These are phyloP conservation scores for Limanda limanda DNA, from an alignment of 2,113 vertebrate species.

Conservation along the genomic window DNA sequence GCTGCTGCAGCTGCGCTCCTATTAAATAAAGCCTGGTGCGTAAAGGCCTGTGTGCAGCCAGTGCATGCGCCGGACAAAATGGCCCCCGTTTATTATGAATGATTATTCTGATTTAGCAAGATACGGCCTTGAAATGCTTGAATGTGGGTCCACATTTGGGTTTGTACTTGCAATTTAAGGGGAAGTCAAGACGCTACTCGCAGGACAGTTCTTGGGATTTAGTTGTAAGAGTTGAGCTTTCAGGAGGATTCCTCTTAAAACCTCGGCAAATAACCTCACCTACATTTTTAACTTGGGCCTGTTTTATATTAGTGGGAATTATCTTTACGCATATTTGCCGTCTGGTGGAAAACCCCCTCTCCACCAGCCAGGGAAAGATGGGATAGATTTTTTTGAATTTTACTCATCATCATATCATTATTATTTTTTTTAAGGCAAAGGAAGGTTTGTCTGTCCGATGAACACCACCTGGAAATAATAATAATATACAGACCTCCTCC, in stretches of 20 bases:
- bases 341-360: not conserved
- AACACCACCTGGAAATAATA: not conserved
- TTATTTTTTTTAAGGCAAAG: too few species aligned
- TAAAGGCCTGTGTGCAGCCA: constrained; percentile 28
- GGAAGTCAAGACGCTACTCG: not conserved
- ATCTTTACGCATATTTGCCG: not conserved
- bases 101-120: not conserved
- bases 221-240: not conserved
- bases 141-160: too few species aligned
- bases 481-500: not conserved
- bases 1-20: constrained; percentile 29
- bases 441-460: not conserved
- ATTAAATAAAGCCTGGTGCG: constrained; percentile 9
- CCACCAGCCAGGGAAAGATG: not conserved
- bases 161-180: too few species aligned
- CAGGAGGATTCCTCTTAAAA: not conserved
- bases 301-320: not conserved
- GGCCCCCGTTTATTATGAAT: constrained; percentile 35
- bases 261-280: not conserved
- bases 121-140: not conserved
- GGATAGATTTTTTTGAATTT: not conserved
- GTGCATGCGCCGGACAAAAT: constrained; percentile 60
- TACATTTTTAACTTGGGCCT: too few species aligned
- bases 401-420: too few species aligned
- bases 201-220: not conserved